phyloP scores from a whole-genome alignment of 2,797 vertebrate genomes.

The Ambastaia sidthimunki region DNA sequence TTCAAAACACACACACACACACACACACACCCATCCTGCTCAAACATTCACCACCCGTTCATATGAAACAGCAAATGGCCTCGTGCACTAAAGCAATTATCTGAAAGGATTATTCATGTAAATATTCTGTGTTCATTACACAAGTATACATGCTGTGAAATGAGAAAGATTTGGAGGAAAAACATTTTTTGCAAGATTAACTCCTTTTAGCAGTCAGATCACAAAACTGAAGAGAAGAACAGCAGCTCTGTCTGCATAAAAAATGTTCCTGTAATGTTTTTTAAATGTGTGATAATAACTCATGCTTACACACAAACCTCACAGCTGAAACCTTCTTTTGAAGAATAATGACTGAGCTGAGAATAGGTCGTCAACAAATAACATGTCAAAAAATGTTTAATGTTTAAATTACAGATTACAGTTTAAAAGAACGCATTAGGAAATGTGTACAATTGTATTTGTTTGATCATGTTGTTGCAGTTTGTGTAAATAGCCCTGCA shows the following conservation, averaged over 20 bases:
- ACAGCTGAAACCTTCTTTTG: slow-evolving; percentile 5
- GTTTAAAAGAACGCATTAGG: neutral
- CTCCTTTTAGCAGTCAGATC: slow-evolving; percentile 28
- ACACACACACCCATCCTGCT: neutral
- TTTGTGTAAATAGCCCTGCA: neutral
- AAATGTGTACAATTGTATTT: neutral
- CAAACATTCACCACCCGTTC: neutral
- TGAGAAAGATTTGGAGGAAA: slow-evolving; percentile 31
- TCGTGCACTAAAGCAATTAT: slow-evolving; percentile 17
- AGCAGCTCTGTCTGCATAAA: neutral
- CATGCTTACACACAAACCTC: slow-evolving; percentile 10
- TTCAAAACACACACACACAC: neutral
- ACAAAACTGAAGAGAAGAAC: slow-evolving; percentile 14
- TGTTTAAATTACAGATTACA: no score
- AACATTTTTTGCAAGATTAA: slow-evolving; percentile 35
- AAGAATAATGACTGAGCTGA: slow-evolving; percentile 14
- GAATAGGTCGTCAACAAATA: neutral
- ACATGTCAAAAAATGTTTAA: no score
- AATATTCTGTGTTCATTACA: slow-evolving; percentile 38
- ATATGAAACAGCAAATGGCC: neutral
- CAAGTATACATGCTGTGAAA: slow-evolving; percentile 25
- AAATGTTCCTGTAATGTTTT: neutral
- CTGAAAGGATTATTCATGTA: slow-evolving; percentile 34
- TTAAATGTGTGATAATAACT: neutral
- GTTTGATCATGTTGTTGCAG: neutral